Percentiles rank a stretch among this genome's conserved stretches.
phyloP scores from a whole-genome alignment of 2,797 vertebrate genomes.

The Coilia nasus region DNA sequence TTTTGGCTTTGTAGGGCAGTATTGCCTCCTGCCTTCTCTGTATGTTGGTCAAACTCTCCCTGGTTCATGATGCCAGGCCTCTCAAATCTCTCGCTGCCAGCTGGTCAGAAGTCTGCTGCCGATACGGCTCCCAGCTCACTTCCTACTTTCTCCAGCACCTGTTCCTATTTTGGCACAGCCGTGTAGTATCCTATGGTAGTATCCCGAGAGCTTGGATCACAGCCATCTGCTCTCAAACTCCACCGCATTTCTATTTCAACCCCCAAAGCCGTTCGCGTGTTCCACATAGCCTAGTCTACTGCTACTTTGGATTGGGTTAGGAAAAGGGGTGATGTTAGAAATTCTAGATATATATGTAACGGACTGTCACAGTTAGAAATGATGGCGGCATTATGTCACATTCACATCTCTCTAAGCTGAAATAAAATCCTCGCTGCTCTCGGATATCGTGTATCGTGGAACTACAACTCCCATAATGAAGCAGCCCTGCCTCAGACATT shows the following conservation, averaged over 20 bases:
- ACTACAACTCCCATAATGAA: constrained; percentile 50
- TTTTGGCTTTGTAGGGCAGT: no score
- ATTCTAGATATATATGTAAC: not conserved
- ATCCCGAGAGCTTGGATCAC: constrained; percentile 68
- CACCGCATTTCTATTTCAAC: constrained; percentile 56
- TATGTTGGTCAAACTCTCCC: constrained; percentile 45
- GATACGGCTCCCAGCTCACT: constrained; percentile 67
- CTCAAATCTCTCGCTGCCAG: constrained; percentile 65
- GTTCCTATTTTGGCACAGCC: constrained; percentile 70
- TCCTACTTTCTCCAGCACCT: constrained; percentile 76
- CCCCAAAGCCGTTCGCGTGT: constrained; percentile 43
- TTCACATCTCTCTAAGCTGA: not conserved
- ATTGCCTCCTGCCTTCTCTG: constrained; percentile 19
- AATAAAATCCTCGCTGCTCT: not conserved
- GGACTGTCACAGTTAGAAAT: not conserved
- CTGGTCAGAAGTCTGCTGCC: constrained; percentile 75
- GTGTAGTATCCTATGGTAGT: constrained; percentile 60
- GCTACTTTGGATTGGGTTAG: not conserved
- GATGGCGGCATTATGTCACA: not conserved
- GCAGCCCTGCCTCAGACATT: not conserved
- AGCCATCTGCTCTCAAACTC: constrained; percentile 70
- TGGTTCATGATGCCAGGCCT: constrained; percentile 61
- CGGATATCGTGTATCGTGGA: accelerated
- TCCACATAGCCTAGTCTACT: not conserved
- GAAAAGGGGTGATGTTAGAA: no score